phyloP scores from a whole-genome alignment of 2,797 vertebrate species.

The Glyptemys insculpta region DNA sequence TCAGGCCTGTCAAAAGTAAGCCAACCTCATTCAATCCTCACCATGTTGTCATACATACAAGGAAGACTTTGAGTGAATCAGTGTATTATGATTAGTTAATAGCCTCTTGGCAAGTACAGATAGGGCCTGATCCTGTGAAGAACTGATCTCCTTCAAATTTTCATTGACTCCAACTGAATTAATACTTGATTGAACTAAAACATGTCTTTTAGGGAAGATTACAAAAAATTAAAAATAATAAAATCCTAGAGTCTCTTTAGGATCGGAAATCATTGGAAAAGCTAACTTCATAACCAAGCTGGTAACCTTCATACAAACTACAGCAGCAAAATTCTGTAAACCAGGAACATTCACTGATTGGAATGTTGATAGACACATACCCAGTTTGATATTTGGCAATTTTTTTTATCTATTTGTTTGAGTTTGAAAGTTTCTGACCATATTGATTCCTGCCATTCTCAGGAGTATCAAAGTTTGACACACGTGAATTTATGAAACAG shows the following conservation, averaged over 20 bases:
- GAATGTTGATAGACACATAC: background rate
- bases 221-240: too few relatives aligned
- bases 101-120: background rate
- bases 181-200: background rate
- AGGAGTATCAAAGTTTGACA: background rate
- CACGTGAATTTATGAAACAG: constrained; percentile 50
- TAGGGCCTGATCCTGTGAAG: background rate
- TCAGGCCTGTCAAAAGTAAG: background rate
- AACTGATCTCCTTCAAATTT: background rate
- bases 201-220: background rate
- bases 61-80: background rate
- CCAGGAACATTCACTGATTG: background rate
- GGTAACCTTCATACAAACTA: background rate
- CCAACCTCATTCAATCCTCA: background rate
- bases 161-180: background rate
- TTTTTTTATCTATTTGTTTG: constrained; percentile 53
- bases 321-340: background rate
- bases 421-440: constrained; percentile 24
- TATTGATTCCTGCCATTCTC: constrained; percentile 40
- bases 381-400: constrained; percentile 28
- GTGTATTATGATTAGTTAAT: background rate
- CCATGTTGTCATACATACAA: background rate
- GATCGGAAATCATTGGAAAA: background rate
- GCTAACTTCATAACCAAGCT: background rate
- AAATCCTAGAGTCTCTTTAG: background rate